Evolutionary conservation across 64 coral and sea anemone species (phyloP).

Genomic region (Catalaphyllia jardinei): DNA sequence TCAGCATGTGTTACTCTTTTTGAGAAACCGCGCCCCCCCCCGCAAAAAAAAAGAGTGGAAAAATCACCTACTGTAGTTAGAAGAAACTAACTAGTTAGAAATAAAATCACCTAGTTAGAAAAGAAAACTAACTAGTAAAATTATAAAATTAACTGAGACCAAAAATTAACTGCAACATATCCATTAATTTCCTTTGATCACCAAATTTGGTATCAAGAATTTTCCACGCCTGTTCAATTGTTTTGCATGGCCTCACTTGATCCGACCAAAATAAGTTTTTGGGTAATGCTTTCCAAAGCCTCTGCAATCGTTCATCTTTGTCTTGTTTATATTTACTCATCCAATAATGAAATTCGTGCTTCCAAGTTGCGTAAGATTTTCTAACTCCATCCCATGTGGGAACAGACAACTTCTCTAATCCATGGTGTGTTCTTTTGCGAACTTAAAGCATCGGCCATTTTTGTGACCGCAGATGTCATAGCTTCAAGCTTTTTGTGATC

Average conservation of each 20-base stretch:
- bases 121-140: no score
- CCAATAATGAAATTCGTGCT: no score
- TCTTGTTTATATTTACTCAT: slow-evolving; percentile 8
- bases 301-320: slow-evolving; percentile 4
- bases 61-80: no score
- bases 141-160: no score
- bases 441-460: not conserved
- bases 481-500: not conserved
- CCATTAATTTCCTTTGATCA: slow-evolving; percentile 61
- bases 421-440: not conserved
- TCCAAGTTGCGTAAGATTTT: not conserved
- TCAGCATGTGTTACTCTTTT: no score
- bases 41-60: no score
- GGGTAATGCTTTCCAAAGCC: not conserved
- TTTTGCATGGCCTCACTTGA: not conserved
- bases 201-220: not conserved
- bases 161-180: no score
- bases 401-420: not conserved
- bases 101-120: no score
- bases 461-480: not conserved
- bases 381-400: not conserved
- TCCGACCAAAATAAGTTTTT: not conserved
- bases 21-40: no score
- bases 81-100: no score
- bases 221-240: not conserved